Evolutionary conservation across 1,140 invertebrate genomes (phyloP).

Genomic region (Caenorhabditis remanei): DNA sequence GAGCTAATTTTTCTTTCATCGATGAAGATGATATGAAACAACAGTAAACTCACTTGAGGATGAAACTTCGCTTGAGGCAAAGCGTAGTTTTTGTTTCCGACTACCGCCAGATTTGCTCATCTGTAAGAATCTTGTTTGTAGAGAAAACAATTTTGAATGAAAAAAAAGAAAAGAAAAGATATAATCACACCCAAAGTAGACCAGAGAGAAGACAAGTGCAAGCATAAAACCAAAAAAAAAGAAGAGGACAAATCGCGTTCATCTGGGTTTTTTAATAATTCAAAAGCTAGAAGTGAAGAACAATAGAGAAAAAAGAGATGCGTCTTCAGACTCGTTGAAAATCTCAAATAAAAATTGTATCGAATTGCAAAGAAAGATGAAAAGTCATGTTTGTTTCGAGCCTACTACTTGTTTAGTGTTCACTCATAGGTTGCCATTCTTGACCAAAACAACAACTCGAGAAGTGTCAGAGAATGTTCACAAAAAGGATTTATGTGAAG

Average conservation of each 20-base stretch:
- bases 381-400: slow-evolving; percentile 27
- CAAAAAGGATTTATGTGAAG: slow-evolving; percentile 21
- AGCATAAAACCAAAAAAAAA: neutral
- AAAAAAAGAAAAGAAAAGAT: no score
- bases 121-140: slow-evolving; percentile 25
- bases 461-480: slow-evolving; percentile 36
- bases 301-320: neutral
- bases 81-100: slow-evolving; percentile 47
- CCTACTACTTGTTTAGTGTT: neutral
- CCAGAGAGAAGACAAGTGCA: neutral
- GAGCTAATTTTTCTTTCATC: no score
- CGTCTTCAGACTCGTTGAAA: neutral
- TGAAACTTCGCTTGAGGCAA: slow-evolving; percentile 28
- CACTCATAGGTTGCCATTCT: neutral
- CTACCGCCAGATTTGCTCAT: slow-evolving; percentile 44
- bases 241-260: neutral
- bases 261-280: neutral
- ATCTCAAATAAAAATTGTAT: neutral
- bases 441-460: slow-evolving; percentile 28
- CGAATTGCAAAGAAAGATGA: slow-evolving; percentile 16
- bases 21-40: neutral
- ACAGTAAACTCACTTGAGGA: slow-evolving; percentile 39
- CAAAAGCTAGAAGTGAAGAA: neutral
- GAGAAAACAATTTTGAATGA: neutral
- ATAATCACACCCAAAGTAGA: neutral